These are phyloP conservation scores for Rhysida immarginata DNA, from an alignment of 1,140 invertebrate genomes.

Conservation along the genomic window DNA sequence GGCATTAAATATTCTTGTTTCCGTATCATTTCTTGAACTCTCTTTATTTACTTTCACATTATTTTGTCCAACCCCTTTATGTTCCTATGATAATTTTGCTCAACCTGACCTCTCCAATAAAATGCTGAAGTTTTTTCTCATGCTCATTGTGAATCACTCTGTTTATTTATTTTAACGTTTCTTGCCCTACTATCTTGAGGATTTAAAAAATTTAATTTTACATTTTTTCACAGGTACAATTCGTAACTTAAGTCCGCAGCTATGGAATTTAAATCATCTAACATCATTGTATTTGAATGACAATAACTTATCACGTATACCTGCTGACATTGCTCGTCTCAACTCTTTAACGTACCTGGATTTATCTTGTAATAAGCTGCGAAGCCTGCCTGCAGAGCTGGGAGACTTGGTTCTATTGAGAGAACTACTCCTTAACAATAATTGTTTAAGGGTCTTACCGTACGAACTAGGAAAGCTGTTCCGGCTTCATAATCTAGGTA, in stretches of 20 bases:
- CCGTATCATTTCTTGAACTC: too few species aligned
- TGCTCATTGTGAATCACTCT: too few species aligned
- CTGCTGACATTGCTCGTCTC: constrained; percentile 70
- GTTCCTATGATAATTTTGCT: too few species aligned
- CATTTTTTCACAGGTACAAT: constrained; percentile 56
- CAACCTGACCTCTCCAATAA: too few species aligned
- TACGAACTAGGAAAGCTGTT: constrained; percentile 96
- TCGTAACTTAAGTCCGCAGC: constrained; percentile 70
- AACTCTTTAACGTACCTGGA: constrained; percentile 72
- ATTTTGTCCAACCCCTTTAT: too few species aligned
- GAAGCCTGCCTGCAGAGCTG: constrained; percentile 82
- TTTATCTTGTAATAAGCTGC: constrained; percentile 83
- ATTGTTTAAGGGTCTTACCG: constrained; percentile 79
- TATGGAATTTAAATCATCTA: constrained; percentile 80
- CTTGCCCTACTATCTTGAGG: too few species aligned
- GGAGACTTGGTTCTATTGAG: constrained; percentile 86
- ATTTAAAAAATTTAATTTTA: too few species aligned
- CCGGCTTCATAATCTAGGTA: constrained; percentile 60
- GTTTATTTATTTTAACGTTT: too few species aligned
- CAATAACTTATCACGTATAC: constrained; percentile 75
- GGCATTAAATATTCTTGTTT: too few species aligned
- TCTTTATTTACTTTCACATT: too few species aligned
- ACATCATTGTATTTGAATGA: constrained; percentile 89
- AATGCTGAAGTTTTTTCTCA: too few species aligned
- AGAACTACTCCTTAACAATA: constrained; percentile 86